Evolutionary conservation across 2,113 vertebrate species (phyloP).

Genomic region (Takifugu flavidus): DNA sequence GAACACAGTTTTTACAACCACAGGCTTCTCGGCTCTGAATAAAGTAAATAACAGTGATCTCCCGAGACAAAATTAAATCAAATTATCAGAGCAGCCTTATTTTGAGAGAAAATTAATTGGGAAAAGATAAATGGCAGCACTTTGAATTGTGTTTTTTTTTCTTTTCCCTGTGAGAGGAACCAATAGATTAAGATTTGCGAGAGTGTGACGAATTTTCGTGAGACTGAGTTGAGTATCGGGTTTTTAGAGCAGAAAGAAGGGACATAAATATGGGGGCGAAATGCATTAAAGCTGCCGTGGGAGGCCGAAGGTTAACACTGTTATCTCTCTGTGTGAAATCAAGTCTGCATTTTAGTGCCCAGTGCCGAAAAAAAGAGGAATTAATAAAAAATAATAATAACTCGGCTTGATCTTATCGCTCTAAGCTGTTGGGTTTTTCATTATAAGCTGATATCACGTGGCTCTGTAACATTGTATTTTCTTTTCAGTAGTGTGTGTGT

Average conservation of each 20-base stretch:
- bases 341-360: conserved; percentile 9
- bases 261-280: neutral
- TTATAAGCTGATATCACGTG: conserved; percentile 47
- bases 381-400: conserved; percentile 33
- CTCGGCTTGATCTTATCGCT: conserved; percentile 50
- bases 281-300: neutral
- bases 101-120: no score
- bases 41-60: no score
- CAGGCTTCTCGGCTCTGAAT: no score
- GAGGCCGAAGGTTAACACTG: conserved; percentile 1
- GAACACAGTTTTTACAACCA: no score
- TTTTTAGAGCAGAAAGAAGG: conserved; percentile 11
- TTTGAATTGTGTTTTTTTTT: no score
- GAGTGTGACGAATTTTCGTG: no score
- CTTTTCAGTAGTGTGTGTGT: conserved; percentile 4
- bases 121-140: no score
- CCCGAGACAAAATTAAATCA: no score
- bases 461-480: conserved; percentile 35
- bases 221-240: conserved; percentile 1
- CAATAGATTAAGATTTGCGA: no score
- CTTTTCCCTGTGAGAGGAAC: no score
- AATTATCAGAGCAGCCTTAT: no score
- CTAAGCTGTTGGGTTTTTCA: conserved; percentile 59
- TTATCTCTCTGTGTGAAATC: conserved; percentile 17
- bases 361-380: conserved; percentile 29